phyloP scores from a whole-genome alignment of 2,888 invertebrate species.

The Chesias legatella region DNA sequence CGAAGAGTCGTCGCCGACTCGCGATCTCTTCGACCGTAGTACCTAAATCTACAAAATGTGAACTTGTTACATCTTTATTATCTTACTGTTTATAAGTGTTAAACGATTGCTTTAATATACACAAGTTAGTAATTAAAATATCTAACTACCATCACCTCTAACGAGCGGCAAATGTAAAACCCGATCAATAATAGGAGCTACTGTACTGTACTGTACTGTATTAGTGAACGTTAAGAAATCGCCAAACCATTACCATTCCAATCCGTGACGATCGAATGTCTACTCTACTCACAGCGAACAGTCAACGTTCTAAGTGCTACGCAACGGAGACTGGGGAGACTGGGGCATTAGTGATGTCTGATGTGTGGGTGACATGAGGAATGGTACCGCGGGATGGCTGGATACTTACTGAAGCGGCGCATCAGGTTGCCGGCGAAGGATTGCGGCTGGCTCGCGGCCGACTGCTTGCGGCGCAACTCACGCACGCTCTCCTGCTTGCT shows the following conservation, averaged over 20 bases:
- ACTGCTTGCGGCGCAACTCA: conserved; percentile 79
- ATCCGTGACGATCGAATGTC: conserved; percentile 55
- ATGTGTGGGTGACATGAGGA: conserved; percentile 35
- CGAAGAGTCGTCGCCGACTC: conserved; percentile 32
- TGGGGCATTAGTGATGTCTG: conserved; percentile 35
- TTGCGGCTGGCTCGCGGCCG: conserved; percentile 48
- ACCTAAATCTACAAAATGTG: conserved; percentile 20
- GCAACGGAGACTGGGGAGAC: conserved; percentile 39
- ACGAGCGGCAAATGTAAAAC: conserved; percentile 52
- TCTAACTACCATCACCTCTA: conserved; percentile 71
- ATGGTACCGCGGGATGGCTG: conserved; percentile 32
- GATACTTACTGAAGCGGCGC: conserved; percentile 93
- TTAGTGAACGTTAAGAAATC: conserved; percentile 55
- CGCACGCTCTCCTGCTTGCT: conserved; percentile 69
- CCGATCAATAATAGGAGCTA: conserved; percentile 49
- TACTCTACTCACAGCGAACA: conserved; percentile 56
- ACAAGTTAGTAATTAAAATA: conserved; percentile 30
- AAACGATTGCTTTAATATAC: conserved; percentile 33
- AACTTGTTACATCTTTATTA: conserved; percentile 19
- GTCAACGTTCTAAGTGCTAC: conserved; percentile 46
- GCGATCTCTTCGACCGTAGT: conserved; percentile 23
- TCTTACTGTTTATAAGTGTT: conserved; percentile 18
- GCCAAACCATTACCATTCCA: conserved; percentile 73
- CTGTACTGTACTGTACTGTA: conserved; percentile 34
- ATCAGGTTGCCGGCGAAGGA: conserved; percentile 87